Evolutionary conservation across 2,113 vertebrate species (phyloP), one percentile per base, ranked within the genome.

Genomic region (Chaetura pelagica): DNA sequence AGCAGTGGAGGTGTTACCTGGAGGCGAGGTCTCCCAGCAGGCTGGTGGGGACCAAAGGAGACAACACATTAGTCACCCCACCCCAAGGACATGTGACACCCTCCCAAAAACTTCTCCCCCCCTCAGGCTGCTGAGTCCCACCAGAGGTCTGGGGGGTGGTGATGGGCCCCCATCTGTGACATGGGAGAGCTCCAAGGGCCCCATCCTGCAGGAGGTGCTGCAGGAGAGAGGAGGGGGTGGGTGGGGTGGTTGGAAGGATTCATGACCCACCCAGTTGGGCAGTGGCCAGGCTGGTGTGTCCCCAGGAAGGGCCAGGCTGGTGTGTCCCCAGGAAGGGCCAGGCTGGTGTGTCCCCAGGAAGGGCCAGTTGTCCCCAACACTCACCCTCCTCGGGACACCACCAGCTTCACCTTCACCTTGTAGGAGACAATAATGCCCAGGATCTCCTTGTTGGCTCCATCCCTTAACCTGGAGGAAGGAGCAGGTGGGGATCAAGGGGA

Each of bases 381-480:
- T 98, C 94, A 99, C 99, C 99, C 99, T 78, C 99, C 99, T 90
- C 99, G 97, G 2, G 99, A 99, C 57, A 99, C 99, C 35, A 99
- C 99, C 98, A 99, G 98, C 98, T 99, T 99, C 96, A 99, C 99
- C 95, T 99, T 99, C 90, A 99, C 99, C 94, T 99, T 99, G 97
- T 99, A 99, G 12, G 99, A 99, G 30, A 99, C 99, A 2, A 99
- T 99, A 69, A 99, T 99, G 35, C 99, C 99, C 69, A 99, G 95
- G 94, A 99, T 98, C 96, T 99, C 99, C 84, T 99, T 99, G 92
- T 98, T 99, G 97, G 99, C 99, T 27, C 99, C 99, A 17, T 99
- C 99, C 91, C 98, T 97, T 80, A 99, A 96, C 96, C 99, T 99
- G 97, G 30, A 54, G 32, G 42, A 40, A 34, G 44, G 27, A n/a